Conservation (phyloP, 1,140 invertebrate species). For the Drosophila pallidifrons region DNA sequence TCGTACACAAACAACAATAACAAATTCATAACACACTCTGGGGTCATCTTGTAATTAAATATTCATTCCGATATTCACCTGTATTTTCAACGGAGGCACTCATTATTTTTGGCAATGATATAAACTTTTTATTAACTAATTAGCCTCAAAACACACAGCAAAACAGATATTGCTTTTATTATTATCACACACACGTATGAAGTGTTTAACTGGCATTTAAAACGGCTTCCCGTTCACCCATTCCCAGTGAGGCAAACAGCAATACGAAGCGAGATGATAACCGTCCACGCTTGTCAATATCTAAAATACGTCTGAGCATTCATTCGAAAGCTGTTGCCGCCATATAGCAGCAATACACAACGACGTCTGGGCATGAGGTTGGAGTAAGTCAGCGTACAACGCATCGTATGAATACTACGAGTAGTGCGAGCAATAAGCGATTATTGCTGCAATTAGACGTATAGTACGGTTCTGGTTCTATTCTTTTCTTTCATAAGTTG, state of each 20-base stretch:
- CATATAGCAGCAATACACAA: slow-evolving; percentile 5
- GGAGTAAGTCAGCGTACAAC: not conserved
- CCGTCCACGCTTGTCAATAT: slow-evolving; percentile 56
- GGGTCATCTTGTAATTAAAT: slow-evolving; percentile 9
- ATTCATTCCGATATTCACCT: slow-evolving; percentile 50
- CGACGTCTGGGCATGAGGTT: not conserved
- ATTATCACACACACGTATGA: not conserved
- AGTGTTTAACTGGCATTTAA: not conserved
- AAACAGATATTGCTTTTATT: not conserved
- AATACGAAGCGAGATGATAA: not conserved
- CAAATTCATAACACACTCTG: not conserved
- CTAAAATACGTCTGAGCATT: slow-evolving; percentile 65
- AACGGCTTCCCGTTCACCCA: not conserved
- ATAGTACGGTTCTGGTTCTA: slow-evolving; percentile 1
- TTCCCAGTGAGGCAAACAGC: not conserved
- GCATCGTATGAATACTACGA: not conserved
- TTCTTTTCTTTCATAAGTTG: slow-evolving; percentile 22
- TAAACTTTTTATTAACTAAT: slow-evolving; percentile 6
- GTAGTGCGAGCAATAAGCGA: slow-evolving; percentile 25
- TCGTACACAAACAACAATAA: not conserved
- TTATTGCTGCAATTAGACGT: slow-evolving; percentile 25
- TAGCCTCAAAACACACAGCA: not conserved
- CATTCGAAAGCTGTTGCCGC: slow-evolving; percentile 41
- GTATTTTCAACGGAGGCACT: slow-evolving; percentile 27
- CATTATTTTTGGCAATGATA: slow-evolving; percentile 28